Base-by-base conservation (phyloP, 2,888 invertebrate species). In the Lithophane semibrunnea region DNA sequence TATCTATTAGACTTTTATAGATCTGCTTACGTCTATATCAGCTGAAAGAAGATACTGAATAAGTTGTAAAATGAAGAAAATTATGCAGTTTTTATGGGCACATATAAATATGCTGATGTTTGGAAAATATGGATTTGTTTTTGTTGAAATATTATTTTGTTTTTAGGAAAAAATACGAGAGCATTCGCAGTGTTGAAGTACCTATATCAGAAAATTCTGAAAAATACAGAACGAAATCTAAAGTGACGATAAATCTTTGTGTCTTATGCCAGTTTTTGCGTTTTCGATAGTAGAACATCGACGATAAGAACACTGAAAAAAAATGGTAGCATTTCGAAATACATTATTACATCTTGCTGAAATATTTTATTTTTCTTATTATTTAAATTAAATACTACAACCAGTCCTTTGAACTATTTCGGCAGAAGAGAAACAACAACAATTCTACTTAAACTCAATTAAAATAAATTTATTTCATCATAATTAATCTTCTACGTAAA, bases 1-100 rank as follows among this genome's bases (percentile, higher is more conserved):
- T 65, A n/a, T 73, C 70, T 83, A 80, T 73, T 73, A 77, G 69
- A 73, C 61, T 84, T 85, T 80, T 85, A 85, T 83, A 70, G 83
- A 80, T 73, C 80, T 83, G 79, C 84, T 84, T 82, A 76, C 79
- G 66, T 81, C 68, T 81, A 21, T 66, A 70, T 54, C 63, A 72
- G 71, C 49, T 73, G 42, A 58, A 65, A 68, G 42, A 42, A 79
- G 63, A 66, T 69, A 77, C 74, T 58, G 80, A 60, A 66, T 64
- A 69, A 70, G 72, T 79, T 82, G 47, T 83, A 75, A 83, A 77
- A 81, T 44, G 24, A 56, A 70, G 66, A 63, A 75, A 78, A 78
- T 70, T 80, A 78, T 84, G 66, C 78, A 78, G 72, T 73, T 81
- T 83, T 84, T 73, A 78, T 84, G 69, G 29, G 21, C 54, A 47